Evolutionary conservation across 2,797 vertebrate species (phyloP), one percentile per base, ranked within the genome.

Genomic region (Tapera naevia): DNA sequence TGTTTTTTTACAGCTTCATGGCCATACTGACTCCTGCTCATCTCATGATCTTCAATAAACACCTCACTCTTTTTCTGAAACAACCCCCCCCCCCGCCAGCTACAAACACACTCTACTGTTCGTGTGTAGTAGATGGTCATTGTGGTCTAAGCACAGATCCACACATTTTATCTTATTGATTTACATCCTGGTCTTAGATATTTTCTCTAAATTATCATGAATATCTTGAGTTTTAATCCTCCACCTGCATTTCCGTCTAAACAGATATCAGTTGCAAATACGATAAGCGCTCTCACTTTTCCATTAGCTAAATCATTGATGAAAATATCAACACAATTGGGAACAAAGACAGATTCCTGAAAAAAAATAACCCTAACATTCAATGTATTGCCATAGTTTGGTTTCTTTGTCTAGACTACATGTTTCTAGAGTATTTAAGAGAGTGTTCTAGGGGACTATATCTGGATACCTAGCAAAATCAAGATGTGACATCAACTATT

Each of bases 291-390:
- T 12, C 9, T 3, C 28, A 24, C 4, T 83, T 86, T 83, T 80
- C 22, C 23, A 37, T 85, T 60, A 89, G 30, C 30, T 12, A 80
- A 92, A 24, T 39, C 28, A 91, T 27, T 91, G 74, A 94, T 76
- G 71, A 87, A 96, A 94, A 91, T 84, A 92, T 61, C 66, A 87
- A 76, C 71, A 92, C 87, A 94, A 89, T 96, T 78, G 66, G 72
- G 53, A 91, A 85, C 21, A 79, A 58, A 80, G 30, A 80, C 53
- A 89, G 18, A 80, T 89, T 87, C 51, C 35, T 76, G 69, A 60
- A 82, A 83, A 57, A 67, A 35, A 1, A 32, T 0, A n/a, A n/a
- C 6, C 9, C 58, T n/a, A n/a, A n/a, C n/a, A 89, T 64, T 89
- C 81, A 66, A 3, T 1, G 4, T 76, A 81, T 76, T 89, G 78